Conservation (phyloP, 2,113 vertebrate species). For the Podiceps cristatus region DNA sequence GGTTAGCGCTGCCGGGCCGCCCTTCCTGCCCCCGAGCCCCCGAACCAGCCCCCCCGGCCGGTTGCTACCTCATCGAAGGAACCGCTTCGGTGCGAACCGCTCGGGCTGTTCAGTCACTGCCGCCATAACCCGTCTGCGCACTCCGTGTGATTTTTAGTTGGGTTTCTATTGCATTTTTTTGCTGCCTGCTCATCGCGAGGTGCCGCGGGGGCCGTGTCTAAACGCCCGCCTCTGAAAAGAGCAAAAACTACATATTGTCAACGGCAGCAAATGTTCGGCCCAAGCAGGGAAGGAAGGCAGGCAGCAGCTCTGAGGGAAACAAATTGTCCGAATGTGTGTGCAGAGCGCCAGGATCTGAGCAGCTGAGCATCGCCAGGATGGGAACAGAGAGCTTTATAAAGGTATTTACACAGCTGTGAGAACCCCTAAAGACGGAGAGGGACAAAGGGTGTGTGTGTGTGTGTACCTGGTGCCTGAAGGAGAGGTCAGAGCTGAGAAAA, state of each 20-base stretch:
- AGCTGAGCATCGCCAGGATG: not conserved
- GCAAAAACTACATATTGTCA: fast-evolving
- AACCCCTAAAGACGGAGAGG: not conserved
- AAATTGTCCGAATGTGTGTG: fast-evolving
- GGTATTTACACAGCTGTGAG: not conserved
- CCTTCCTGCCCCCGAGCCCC: not conserved
- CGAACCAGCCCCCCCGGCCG: not conserved
- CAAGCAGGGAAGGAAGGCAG: not conserved
- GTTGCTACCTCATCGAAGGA: not conserved
- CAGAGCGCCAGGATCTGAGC: not conserved
- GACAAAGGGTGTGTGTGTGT: not conserved
- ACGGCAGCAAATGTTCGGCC: not conserved
- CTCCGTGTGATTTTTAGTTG: fast-evolving
- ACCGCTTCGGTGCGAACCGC: too few relatives aligned
- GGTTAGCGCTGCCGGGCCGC: not conserved
- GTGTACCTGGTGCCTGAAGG: not conserved
- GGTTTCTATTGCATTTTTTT: fast-evolving
- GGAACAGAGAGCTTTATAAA: not conserved
- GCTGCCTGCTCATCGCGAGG: not conserved
- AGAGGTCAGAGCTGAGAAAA: not conserved
- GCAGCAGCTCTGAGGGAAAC: not conserved
- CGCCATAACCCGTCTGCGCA: not conserved
- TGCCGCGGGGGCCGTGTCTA: fast-evolving
- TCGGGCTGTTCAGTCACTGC: not conserved
- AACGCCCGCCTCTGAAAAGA: not conserved